A percentile compares a stretch with the other conserved stretches of the same genome.
Conservation (phyloP, 2,888 invertebrate species). For the Brenthis daphne region DNA sequence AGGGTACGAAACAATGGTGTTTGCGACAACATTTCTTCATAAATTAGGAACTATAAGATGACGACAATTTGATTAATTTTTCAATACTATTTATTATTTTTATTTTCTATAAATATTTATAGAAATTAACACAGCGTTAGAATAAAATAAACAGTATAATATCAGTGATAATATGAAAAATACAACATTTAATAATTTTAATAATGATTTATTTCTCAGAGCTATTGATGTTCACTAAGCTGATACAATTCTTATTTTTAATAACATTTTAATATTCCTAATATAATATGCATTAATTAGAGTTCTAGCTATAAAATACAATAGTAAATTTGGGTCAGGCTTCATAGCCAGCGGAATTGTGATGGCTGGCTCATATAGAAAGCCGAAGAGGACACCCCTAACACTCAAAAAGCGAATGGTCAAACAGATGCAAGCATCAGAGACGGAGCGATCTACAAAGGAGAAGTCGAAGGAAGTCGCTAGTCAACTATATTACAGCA, state of each 20-base stretch:
- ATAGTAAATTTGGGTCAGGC: slow-evolving; percentile 69
- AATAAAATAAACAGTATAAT: slow-evolving; percentile 26
- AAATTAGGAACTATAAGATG: slow-evolving; percentile 11
- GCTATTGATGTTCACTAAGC: slow-evolving; percentile 83
- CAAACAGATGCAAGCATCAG: slow-evolving; percentile 40
- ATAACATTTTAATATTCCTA: slow-evolving; percentile 80
- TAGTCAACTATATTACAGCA: slow-evolving; percentile 16
- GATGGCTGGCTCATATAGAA: slow-evolving; percentile 52
- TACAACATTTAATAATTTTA: slow-evolving; percentile 80
- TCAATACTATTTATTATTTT: too few species aligned
- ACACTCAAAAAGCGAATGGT: slow-evolving; percentile 39
- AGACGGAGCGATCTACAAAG: slow-evolving; percentile 8
- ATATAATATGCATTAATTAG: slow-evolving; percentile 80
- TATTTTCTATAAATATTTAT: background rate
- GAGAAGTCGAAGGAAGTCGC: slow-evolving; percentile 20
- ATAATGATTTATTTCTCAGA: slow-evolving; percentile 80
- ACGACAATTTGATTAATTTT: background rate
- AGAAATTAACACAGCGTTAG: slow-evolving; percentile 19
- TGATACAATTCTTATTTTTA: slow-evolving; percentile 80
- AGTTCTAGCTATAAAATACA: slow-evolving; percentile 81
- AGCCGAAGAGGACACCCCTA: slow-evolving; percentile 51
- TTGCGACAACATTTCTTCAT: background rate
- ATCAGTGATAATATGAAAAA: slow-evolving; percentile 52
- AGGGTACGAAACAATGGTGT: slow-evolving; percentile 1
- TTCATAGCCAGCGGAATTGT: slow-evolving; percentile 55